Evolutionary conservation across 1,140 invertebrate genomes (phyloP).

Genomic region (Eurytemora carolleeae): DNA sequence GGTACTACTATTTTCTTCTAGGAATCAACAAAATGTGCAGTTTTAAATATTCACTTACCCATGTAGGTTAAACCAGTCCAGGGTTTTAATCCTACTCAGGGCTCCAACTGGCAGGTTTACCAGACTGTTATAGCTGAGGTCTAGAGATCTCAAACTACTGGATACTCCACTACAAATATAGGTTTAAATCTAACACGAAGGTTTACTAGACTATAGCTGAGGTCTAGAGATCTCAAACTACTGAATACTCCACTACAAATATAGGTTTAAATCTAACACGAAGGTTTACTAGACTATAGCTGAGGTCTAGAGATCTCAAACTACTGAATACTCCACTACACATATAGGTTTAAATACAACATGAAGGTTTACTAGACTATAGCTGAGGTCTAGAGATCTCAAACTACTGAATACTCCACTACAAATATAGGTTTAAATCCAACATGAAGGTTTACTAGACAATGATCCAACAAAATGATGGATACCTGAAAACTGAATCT

Average conservation of each 20-base stretch:
- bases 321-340: neutral
- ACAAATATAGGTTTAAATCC: neutral
- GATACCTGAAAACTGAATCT: constrained; percentile 4
- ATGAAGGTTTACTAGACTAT: neutral
- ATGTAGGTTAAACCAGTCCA: constrained; percentile 51
- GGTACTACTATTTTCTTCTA: too few relatives aligned
- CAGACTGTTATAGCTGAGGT: constrained; percentile 49
- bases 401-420: neutral
- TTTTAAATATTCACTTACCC: constrained; percentile 32
- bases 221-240: neutral
- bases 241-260: neutral
- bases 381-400: neutral
- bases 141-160: constrained; percentile 30
- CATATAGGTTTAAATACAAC: neutral
- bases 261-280: neutral
- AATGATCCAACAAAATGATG: neutral
- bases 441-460: neutral
- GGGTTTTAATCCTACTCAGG: constrained; percentile 37
- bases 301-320: neutral
- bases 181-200: neutral
- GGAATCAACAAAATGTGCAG: too few relatives aligned
- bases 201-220: neutral
- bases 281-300: constrained; percentile 1
- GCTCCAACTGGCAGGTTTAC: constrained; percentile 41
- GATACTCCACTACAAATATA: neutral